Evolutionary conservation across 2,113 vertebrate genomes (phyloP), one percentile per base, ranked within the genome.

Genomic region (Lota lota): DNA sequence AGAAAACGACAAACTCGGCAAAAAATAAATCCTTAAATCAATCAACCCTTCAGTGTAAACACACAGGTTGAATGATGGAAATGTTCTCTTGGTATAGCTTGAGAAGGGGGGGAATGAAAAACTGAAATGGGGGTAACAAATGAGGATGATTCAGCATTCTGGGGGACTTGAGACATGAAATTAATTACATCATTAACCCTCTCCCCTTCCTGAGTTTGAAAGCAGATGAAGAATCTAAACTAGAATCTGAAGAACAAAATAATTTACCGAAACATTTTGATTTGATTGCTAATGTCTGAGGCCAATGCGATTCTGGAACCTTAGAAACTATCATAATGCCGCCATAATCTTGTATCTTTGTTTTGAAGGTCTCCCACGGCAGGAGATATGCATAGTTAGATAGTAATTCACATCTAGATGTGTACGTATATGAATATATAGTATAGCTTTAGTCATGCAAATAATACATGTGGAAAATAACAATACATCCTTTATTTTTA

Each of bases 371-470:
- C 74, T 50, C 70, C 79, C 68, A 62, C 69, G 12, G 50, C 64
- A 19, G 40, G 69, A 83, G 63, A 82, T 76, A 69, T 76, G 69
- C 77, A 68, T 68, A 65, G 54, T 66, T 69, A 63, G 59, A 72
- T 76, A 60, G 70, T 68, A 73, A 71, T 67, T 69, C 84, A 90
- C 85, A 76, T 76, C 73, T 88, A 54, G 60, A 77, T 86, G 85
- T 90, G 84, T 84, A 72, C 69, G 80, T 84, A 88, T 87, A 80
- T 88, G 54, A 89, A 81, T 87, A 91, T 90, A 85, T 89, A 85
- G 84, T 84, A 88, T 91, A 87, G 84, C 86, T 91, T 85, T 87
- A 89, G 83, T 90, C 89, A 88, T 87, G 84, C 83, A 82, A 89
- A 90, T 88, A 88, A 82, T 85, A 73, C 76, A 79, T 79, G 73